A percentile compares a stretch with the other conserved stretches of the same genome.
These are phyloP conservation scores for Petrocephalus sullivani DNA, from an alignment of 2,797 vertebrate genomes.

Conservation along the genomic window DNA sequence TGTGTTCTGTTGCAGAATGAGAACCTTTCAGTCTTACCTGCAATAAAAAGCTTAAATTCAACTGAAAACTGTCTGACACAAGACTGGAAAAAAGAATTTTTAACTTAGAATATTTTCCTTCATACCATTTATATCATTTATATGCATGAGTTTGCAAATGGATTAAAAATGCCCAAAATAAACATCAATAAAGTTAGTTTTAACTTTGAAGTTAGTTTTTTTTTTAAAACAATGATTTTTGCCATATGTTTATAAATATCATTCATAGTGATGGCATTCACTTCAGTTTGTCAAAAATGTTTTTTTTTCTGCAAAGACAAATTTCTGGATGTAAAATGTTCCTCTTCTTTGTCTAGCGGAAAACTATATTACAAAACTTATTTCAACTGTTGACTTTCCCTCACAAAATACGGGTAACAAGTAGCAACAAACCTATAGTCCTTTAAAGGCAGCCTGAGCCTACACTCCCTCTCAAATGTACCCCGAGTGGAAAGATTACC, in stretches of 20 bases:
- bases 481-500: constrained; percentile 25
- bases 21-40: background rate
- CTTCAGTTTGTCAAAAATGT: background rate
- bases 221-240: background rate
- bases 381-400: background rate
- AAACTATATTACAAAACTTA: background rate
- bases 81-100: background rate
- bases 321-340: background rate
- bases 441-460: background rate
- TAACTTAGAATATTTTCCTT: background rate
- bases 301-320: background rate
- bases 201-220: background rate
- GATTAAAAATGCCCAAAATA: background rate
- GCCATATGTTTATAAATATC: background rate
- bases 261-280: background rate
- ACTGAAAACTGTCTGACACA: background rate
- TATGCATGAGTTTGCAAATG: background rate
- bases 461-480: constrained; percentile 12
- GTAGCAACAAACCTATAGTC: background rate
- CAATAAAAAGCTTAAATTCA: background rate
- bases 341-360: background rate
- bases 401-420: background rate
- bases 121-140: background rate
- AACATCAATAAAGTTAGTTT: background rate
- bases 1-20: background rate